Evolutionary conservation across 2,797 vertebrate genomes (phyloP), one percentile per base, ranked within the genome.

Genomic region (Menidia menidia): DNA sequence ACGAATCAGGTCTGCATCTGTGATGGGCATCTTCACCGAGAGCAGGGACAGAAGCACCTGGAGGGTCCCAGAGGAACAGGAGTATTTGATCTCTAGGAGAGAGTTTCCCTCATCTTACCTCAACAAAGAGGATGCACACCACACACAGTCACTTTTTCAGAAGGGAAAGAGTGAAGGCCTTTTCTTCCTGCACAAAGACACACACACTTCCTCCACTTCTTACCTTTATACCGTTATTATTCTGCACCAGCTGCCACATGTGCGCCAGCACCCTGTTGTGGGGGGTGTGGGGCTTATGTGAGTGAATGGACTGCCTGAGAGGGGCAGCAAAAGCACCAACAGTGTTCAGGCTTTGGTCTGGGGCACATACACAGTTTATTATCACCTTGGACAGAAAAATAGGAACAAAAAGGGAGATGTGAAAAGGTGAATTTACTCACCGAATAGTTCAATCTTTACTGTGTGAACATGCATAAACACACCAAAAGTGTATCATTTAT

Each of bases 171-270:
- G 6, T 39, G 51, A 53, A 16, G 3, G 31, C 13, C 51, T 53
- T 53, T 12, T 39, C 35, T 39, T 14, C 12, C 13, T 7, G 25
- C 25, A 14, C 25, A 31, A 31, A 53, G 30, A 53, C 6, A 53
- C 19, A 9, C 4, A 8, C 14, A 44, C 2, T 15, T 16, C 31
- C 47, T 41, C 11, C 35, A 2, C 45, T 3, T 14, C 44, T 55
- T 12, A 92, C 97, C 92, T 99, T 99, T 83, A 99, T 99, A 18
- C 98, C 98, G 0, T 99, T 99, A 89, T 99, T 99, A 68, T 96
- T 97, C 89, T 98, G 97, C n/a, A 99, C 96, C 70, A 97, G 92
- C 0, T 96, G 96, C 98, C 98, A 99, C 97, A 99, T 98, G 92
- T 96, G 96, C 64, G 94, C 93, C 76, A 98, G 90, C 0, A 97